These are phyloP conservation scores for Mesoclemmys tuberculata DNA, from an alignment of 2,113 vertebrate species.

Conservation along the genomic window DNA sequence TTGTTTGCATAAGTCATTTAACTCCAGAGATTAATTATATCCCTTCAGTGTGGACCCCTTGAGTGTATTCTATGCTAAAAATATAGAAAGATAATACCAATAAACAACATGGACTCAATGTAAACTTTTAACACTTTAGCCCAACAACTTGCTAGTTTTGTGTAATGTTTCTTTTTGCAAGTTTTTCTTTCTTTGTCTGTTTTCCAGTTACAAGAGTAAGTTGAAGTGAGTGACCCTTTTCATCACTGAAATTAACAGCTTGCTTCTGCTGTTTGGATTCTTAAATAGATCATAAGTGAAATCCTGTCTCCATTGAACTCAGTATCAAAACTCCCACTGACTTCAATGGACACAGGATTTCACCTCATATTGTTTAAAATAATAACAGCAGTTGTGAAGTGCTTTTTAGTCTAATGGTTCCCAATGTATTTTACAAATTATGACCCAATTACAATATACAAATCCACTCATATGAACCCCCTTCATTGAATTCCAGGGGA, in stretches of 20 bases:
- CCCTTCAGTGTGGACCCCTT: background rate
- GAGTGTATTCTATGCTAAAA: background rate
- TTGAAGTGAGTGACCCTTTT: background rate
- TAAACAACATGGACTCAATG: background rate
- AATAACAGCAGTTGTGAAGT: background rate
- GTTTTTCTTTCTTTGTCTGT: background rate
- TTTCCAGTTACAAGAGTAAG: slow-evolving; percentile 11
- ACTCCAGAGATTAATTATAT: background rate
- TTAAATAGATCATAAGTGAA: background rate
- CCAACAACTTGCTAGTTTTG: background rate
- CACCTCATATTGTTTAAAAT: background rate
- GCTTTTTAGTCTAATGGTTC: background rate
- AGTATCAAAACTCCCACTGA: background rate
- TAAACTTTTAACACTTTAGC: background rate
- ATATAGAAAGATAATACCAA: background rate
- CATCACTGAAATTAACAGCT: background rate
- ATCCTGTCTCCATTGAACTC: background rate
- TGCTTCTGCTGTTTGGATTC: background rate
- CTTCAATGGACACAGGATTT: background rate
- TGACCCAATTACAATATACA: background rate
- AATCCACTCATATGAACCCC: background rate
- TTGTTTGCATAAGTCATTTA: background rate
- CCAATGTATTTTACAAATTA: background rate
- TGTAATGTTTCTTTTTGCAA: background rate
- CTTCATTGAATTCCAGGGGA: background rate